Evolutionary conservation across 2,888 invertebrate genomes (phyloP).

Genomic region (Drosophila formosana): DNA sequence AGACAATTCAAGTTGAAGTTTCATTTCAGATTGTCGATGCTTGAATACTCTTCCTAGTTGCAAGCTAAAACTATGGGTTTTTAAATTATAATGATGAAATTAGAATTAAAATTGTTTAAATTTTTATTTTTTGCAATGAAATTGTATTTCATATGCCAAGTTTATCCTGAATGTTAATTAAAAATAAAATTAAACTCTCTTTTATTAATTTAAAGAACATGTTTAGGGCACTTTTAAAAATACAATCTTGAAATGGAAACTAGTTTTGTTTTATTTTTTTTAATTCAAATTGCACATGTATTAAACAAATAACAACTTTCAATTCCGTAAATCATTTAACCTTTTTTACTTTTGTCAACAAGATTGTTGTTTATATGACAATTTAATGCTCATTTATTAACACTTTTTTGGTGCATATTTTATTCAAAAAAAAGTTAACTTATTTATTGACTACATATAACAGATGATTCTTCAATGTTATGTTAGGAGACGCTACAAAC

Average conservation of each 20-base stretch:
- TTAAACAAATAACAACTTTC: neutral
- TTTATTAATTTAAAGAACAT: no score
- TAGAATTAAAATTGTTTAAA: no score
- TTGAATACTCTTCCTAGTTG: constrained; percentile 20
- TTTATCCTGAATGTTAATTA: no score
- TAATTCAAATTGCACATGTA: neutral
- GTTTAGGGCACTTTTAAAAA: no score
- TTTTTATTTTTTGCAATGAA: no score
- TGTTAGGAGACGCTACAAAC: neutral
- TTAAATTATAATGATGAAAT: no score
- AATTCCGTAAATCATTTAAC: neutral
- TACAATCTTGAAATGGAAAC: no score
- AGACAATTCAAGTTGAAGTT: neutral
- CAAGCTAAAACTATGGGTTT: no score
- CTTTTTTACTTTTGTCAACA: neutral
- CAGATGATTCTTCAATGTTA: neutral
- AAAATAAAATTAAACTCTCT: no score
- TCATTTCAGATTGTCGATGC: neutral
- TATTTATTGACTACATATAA: neutral
- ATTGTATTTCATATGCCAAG: no score
- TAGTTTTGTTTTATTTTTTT: neutral
- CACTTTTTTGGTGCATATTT: neutral
- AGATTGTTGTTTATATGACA: neutral
- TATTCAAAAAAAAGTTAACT: no score
- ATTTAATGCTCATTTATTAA: neutral